Evolutionary conservation across 2,888 invertebrate genomes (phyloP).

Genomic region (Erebia palarica): DNA sequence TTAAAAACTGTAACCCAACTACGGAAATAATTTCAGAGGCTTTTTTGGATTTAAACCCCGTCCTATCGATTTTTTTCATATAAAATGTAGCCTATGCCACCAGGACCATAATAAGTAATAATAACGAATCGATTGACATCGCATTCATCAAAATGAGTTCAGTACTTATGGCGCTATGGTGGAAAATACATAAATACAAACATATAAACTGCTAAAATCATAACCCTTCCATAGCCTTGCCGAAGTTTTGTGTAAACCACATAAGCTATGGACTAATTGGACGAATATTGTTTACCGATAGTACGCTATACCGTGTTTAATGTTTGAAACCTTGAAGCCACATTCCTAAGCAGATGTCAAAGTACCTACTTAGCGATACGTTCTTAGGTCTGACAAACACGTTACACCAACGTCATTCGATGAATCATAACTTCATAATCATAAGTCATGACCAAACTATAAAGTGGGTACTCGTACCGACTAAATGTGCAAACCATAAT

Average conservation of each 20-base stretch:
- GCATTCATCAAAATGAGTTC: too few species aligned
- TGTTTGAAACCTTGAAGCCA: slow-evolving; percentile 63
- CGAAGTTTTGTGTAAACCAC: not conserved
- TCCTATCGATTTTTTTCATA: too few species aligned
- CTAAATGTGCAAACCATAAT: slow-evolving; percentile 12
- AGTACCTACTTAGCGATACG: slow-evolving; percentile 64
- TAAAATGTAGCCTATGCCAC: too few species aligned
- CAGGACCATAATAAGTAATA: too few species aligned
- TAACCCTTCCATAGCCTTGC: too few species aligned
- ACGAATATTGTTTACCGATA: slow-evolving; percentile 61
- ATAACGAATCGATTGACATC: too few species aligned
- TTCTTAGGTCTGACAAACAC: slow-evolving; percentile 43
- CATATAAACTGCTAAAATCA: too few species aligned
- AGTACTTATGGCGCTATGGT: too few species aligned
- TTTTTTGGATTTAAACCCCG: too few species aligned
- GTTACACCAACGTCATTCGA: slow-evolving; percentile 28
- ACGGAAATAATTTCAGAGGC: too few species aligned
- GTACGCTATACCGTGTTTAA: slow-evolving; percentile 49
- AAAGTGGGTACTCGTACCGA: slow-evolving; percentile 4
- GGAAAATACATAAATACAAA: too few species aligned
- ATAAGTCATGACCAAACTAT: slow-evolving; percentile 36
- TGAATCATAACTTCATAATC: slow-evolving; percentile 28
- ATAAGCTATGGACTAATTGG: not conserved
- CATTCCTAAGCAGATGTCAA: slow-evolving; percentile 75
- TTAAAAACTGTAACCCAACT: too few species aligned